phyloP scores from a whole-genome alignment of 64 coral and sea anemone genomes.

The Trachythela sp. region DNA sequence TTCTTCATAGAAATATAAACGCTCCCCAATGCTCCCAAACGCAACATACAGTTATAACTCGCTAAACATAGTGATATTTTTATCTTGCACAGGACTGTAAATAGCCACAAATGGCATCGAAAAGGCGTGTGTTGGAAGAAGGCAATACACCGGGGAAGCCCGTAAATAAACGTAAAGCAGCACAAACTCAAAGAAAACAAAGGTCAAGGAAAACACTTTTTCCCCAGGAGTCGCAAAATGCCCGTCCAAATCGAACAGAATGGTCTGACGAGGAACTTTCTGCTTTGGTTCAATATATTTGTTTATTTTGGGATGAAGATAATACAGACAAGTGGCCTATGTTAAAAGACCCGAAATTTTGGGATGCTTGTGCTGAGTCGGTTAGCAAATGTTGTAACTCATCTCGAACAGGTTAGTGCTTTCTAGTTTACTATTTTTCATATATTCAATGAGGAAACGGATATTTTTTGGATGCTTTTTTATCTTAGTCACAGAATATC shows the following conservation, averaged over 20 bases:
- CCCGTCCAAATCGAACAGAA: neutral
- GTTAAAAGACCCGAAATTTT: neutral
- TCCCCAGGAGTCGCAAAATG: neutral
- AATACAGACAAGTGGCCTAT: slow-evolving; percentile 4
- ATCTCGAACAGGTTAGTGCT: neutral
- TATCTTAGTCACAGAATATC: too few species aligned
- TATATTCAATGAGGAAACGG: neutral
- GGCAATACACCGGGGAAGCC: neutral
- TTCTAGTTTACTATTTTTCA: neutral
- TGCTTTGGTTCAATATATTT: neutral
- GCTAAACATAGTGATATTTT: neutral
- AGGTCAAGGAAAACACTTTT: neutral
- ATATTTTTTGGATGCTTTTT: neutral
- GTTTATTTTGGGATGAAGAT: neutral
- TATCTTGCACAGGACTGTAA: neutral
- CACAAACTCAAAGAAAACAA: neutral
- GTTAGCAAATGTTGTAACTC: neutral
- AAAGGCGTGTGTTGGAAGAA: neutral
- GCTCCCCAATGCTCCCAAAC: slow-evolving; percentile 10
- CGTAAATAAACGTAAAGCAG: neutral
- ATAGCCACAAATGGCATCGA: neutral
- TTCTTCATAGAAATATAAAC: slow-evolving; percentile 15
- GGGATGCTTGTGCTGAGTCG: neutral
- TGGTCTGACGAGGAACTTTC: neutral
- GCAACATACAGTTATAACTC: neutral